Evolutionary conservation across 2,888 invertebrate genomes (phyloP).

Genomic region (Syrphus vitripennis): DNA sequence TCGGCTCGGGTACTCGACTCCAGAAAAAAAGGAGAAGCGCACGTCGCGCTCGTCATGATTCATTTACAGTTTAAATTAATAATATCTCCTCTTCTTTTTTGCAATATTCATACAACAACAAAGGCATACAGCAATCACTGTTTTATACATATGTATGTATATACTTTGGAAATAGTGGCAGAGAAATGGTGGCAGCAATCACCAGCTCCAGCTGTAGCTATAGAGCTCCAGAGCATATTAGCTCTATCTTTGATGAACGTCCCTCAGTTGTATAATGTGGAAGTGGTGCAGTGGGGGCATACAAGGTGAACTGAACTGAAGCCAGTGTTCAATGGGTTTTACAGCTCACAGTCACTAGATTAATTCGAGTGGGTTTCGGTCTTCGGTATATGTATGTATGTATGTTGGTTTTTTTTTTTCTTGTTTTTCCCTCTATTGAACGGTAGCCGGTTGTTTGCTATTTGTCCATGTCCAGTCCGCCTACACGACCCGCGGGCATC

Average conservation of each 20-base stretch:
- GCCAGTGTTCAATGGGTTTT: conserved; percentile 46
- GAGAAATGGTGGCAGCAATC: conserved; percentile 1
- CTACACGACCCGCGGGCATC: conserved; percentile 33
- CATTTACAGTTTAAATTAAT: conserved; percentile 71
- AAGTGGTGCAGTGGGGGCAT: background rate
- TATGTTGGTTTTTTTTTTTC: background rate
- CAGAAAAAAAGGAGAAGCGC: conserved; percentile 33
- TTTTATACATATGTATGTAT: background rate
- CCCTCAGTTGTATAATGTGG: conserved; percentile 17
- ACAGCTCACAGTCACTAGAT: conserved; percentile 55
- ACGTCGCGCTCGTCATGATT: conserved; percentile 63
- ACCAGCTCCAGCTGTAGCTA: conserved; percentile 2
- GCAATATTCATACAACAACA: conserved; percentile 9
- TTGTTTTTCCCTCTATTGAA: conserved; percentile 19
- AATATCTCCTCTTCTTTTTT: conserved; percentile 64
- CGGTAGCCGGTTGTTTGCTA: conserved; percentile 39
- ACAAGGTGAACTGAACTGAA: conserved; percentile 28
- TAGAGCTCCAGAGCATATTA: conserved; percentile 4
- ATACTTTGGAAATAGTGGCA: background rate
- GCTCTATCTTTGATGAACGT: conserved; percentile 67
- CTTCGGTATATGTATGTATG: background rate
- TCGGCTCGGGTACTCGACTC: background rate
- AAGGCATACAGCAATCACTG: conserved; percentile 1
- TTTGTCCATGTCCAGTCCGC: conserved; percentile 42
- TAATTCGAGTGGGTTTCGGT: conserved; percentile 54